These are phyloP conservation scores for Emmelina monodactyla DNA, from an alignment of 2,888 invertebrate species.

Conservation along the genomic window DNA sequence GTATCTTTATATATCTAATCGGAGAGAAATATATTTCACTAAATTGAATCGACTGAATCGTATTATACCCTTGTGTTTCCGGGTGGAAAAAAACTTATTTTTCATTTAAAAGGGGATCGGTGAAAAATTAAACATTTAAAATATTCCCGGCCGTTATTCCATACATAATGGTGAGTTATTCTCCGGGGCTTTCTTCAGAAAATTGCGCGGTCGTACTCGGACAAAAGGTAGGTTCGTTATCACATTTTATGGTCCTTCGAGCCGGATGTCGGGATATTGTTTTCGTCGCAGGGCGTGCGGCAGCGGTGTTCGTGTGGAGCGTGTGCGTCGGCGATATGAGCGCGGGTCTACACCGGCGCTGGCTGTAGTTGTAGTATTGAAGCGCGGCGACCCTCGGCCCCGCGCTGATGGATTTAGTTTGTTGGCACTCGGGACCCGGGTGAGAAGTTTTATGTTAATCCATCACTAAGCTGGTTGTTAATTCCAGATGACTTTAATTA, in stretches of 20 bases:
- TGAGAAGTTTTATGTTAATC: neutral
- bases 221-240: slow-evolving; percentile 25
- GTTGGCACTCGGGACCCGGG: neutral
- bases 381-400: no score
- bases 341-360: neutral
- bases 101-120: neutral
- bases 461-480: neutral
- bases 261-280: slow-evolving; percentile 29
- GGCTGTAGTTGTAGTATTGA: no score
- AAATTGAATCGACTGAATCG: neutral
- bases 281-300: slow-evolving; percentile 24
- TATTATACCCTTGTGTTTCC: neutral
- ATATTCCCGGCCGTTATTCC: neutral
- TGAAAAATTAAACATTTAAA: neutral
- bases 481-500: neutral
- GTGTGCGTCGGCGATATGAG: neutral
- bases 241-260: slow-evolving; percentile 31
- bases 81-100: neutral
- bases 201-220: neutral
- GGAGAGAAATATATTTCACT: neutral
- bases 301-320: neutral
- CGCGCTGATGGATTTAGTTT: slow-evolving; percentile 1
- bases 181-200: neutral
- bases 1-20: neutral
- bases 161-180: slow-evolving; percentile 1